Evolutionary conservation across 2,797 vertebrate species (phyloP).

Genomic region (Zenarchopterus dispar): DNA sequence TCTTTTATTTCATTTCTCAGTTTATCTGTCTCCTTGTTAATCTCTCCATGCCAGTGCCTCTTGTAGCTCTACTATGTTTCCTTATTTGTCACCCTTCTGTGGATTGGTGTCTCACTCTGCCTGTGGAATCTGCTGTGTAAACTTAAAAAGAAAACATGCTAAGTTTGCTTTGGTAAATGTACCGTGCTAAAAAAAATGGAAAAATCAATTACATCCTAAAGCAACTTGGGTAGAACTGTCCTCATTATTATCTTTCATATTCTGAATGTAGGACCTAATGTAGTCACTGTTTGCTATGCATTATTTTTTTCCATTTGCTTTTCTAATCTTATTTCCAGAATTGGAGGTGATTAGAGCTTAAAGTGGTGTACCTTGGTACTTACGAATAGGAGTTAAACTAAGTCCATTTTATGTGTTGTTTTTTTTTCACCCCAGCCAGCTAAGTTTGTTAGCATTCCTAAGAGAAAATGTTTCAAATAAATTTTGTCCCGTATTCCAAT

Average conservation of each 20-base stretch:
- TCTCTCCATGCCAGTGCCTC: constrained; percentile 23
- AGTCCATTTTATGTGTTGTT: constrained; percentile 50
- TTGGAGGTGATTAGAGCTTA: constrained; percentile 34
- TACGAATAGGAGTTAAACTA: constrained; percentile 45
- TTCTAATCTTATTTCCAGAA: constrained; percentile 37
- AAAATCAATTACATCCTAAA: constrained; percentile 13
- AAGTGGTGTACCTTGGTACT: constrained; percentile 45
- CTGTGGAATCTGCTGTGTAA: constrained; percentile 43
- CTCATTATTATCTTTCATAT: constrained; percentile 1
- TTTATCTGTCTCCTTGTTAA: constrained; percentile 32
- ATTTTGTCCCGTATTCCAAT: constrained; percentile 23
- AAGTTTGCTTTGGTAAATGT: constrained; percentile 54
- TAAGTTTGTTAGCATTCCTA: constrained; percentile 58
- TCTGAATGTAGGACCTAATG: constrained; percentile 13
- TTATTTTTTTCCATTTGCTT: constrained; percentile 47
- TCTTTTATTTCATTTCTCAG: background rate
- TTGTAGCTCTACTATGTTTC: constrained; percentile 17
- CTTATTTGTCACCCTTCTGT: constrained; percentile 15
- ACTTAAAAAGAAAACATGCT: constrained; percentile 12
- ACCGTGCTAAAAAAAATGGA: constrained; percentile 20
- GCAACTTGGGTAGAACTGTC: background rate
- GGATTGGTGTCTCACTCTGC: constrained; percentile 28
- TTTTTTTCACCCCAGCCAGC: background rate
- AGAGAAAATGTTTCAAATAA: constrained; percentile 37
- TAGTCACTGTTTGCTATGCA: constrained; percentile 17